Conservation (phyloP, 1,140 invertebrate species). For the Bombus sylvicola region DNA sequence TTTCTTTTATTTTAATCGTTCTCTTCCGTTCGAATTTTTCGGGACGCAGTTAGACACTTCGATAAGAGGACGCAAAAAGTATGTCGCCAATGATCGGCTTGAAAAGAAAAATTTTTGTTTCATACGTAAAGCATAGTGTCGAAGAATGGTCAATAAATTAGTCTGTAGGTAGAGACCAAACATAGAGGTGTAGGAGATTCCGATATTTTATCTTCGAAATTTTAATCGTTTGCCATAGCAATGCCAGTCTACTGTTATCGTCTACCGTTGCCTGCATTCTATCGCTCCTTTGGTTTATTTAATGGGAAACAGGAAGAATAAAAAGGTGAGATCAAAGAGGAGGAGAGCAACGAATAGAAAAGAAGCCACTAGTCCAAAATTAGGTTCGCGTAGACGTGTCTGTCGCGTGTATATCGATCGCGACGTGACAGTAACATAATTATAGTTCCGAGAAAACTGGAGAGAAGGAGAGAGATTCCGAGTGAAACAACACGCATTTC, state of each 20-base stretch:
- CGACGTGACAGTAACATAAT: neutral
- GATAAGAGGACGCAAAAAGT: neutral
- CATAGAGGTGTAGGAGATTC: neutral
- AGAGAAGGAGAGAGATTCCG: neutral
- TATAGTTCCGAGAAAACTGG: neutral
- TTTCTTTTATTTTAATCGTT: neutral
- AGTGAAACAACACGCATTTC: too few species aligned
- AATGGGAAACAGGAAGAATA: neutral
- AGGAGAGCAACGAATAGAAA: neutral
- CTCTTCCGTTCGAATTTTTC: neutral
- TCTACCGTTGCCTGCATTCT: neutral
- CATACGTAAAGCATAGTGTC: constrained; percentile 54
- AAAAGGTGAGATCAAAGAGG: neutral
- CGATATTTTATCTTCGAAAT: constrained; percentile 35
- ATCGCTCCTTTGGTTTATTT: neutral
- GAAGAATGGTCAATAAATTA: constrained; percentile 67
- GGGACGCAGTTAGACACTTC: neutral
- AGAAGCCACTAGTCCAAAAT: neutral
- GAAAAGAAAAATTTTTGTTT: neutral
- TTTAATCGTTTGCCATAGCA: neutral
- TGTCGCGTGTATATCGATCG: neutral
- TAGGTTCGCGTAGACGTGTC: neutral
- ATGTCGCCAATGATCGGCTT: neutral
- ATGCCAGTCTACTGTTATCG: neutral
- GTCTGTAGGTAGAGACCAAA: constrained; percentile 63